Percentiles rank a stretch among this genome's conserved stretches.
phyloP scores from a whole-genome alignment of 1,140 invertebrate species.

The Latrodectus geometricus region DNA sequence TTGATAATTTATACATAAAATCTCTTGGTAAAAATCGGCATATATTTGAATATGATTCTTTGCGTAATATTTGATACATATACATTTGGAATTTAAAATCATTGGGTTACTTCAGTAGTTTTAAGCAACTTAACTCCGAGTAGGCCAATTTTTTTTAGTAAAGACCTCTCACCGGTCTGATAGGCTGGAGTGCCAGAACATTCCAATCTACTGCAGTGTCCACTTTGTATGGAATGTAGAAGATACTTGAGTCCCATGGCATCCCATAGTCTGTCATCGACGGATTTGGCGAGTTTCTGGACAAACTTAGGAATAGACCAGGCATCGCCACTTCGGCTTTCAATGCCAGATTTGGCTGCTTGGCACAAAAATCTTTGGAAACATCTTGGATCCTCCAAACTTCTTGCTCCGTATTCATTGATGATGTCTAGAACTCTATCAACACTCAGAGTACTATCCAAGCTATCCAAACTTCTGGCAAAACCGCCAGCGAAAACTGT shows the following conservation, averaged over 20 bases:
- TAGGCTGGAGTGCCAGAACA: constrained; percentile 5
- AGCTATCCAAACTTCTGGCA: constrained; percentile 10
- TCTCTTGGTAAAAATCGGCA: too few species aligned
- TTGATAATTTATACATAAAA: too few species aligned
- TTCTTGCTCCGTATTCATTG: constrained; percentile 43
- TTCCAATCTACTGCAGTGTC: background rate
- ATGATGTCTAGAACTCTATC: constrained; percentile 26
- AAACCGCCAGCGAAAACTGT: constrained; percentile 20
- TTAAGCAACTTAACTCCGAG: constrained; percentile 10
- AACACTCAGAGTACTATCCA: background rate
- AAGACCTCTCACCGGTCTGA: background rate
- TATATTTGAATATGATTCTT: too few species aligned
- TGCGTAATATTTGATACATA: too few species aligned
- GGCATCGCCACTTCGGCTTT: constrained; percentile 9
- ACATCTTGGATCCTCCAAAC: constrained; percentile 22
- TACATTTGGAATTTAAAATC: background rate
- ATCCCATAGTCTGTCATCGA: constrained; percentile 31
- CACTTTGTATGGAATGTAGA: constrained; percentile 3
- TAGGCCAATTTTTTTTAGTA: constrained; percentile 8
- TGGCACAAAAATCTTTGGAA: constrained; percentile 45
- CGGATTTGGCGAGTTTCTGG: constrained; percentile 24
- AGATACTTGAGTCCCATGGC: constrained; percentile 15
- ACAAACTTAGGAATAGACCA: constrained; percentile 31
- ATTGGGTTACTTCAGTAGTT: constrained; percentile 12
- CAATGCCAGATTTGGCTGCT: constrained; percentile 24